Conservation (phyloP, 2,113 vertebrate species). For the Rhinopomastus cyanomelas region DNA sequence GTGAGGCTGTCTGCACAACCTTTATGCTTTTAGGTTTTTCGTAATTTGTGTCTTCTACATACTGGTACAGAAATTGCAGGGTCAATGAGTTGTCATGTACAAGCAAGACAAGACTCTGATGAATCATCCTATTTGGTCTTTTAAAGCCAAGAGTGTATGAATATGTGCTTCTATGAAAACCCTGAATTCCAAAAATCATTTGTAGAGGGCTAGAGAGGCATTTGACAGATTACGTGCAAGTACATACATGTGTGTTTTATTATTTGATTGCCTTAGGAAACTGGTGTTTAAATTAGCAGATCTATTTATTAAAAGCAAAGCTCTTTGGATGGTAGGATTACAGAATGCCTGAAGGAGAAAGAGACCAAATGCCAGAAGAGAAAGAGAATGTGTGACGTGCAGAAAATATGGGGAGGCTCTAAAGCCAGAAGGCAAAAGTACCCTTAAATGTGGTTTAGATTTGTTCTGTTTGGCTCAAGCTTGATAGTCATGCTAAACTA, state of each 20-base stretch:
- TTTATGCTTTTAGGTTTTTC: background rate
- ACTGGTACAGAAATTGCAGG: background rate
- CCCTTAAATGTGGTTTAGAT: slow-evolving; percentile 63
- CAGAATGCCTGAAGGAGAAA: slow-evolving; percentile 54
- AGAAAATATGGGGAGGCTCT: slow-evolving; percentile 53
- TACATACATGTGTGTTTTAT: slow-evolving; percentile 82
- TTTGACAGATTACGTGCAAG: slow-evolving; percentile 76
- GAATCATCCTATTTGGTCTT: background rate
- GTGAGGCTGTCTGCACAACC: background rate
- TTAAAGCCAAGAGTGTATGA: background rate
- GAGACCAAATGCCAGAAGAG: slow-evolving; percentile 34
- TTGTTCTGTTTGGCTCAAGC: slow-evolving; percentile 58
- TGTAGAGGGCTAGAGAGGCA: slow-evolving; percentile 37
- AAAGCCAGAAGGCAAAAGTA: slow-evolving; percentile 66
- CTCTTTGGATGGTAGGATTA: slow-evolving; percentile 82
- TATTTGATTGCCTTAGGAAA: slow-evolving; percentile 81
- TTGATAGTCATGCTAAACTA: slow-evolving; percentile 54
- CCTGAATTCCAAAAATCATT: slow-evolving; percentile 46
- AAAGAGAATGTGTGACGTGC: slow-evolving; percentile 51
- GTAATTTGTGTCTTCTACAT: background rate
- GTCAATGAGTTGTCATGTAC: background rate
- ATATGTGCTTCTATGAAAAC: background rate
- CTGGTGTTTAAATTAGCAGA: slow-evolving; percentile 84
- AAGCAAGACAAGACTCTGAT: background rate
- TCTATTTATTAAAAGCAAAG: slow-evolving; percentile 79